Evolutionary conservation across 2,888 invertebrate species (phyloP), one percentile per base, ranked within the genome.

Genomic region (Xestia xanthographa): DNA sequence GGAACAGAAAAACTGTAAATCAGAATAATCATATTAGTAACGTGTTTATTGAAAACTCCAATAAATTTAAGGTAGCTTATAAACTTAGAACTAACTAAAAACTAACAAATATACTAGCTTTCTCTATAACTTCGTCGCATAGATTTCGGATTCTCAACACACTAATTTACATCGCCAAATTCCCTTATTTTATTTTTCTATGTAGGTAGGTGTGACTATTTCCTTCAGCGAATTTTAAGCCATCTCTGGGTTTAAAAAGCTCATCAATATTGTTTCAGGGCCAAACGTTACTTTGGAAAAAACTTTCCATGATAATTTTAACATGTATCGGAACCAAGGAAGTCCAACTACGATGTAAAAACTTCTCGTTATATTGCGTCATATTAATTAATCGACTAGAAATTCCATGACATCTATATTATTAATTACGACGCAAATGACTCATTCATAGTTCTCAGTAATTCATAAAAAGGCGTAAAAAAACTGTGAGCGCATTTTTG

Each of bases 351-450:
- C 22, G 14, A 29, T 38, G n/a, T 63, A 20, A 65, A 58, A 80
- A 38, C 11, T 72, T 71, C 63, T 68, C 29, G 26, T 4, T 62
- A 45, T 63, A 83, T 84, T 77, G 81, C 83, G 71, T 81, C 83
- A 84, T 74, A 63, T 50, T 69, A 60, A 71, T 79, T 66, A 69
- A 38, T 26, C 56, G 48, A 26, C 12, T 17, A 69, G 50, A 71
- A 83, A 80, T 82, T 58, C 71, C 71, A 75, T 79, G 68, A 80
- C 71, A 69, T 58, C n/a, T 67, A 50, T 29, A 12, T n/a, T 12
- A 60, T 58, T 70, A 58, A 58, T n/a, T 58, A 45, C 62, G n/a
- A 67, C 56, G 29, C 38, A 82, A 14, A 41, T 82, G 67, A 79
- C 22, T 69, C 83, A 82, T 72, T 75, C 68, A 66, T 11, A 43